These are phyloP conservation scores for Caenorhabditis angaria DNA, from an alignment of 2,888 invertebrate genomes.

Conservation along the genomic window DNA sequence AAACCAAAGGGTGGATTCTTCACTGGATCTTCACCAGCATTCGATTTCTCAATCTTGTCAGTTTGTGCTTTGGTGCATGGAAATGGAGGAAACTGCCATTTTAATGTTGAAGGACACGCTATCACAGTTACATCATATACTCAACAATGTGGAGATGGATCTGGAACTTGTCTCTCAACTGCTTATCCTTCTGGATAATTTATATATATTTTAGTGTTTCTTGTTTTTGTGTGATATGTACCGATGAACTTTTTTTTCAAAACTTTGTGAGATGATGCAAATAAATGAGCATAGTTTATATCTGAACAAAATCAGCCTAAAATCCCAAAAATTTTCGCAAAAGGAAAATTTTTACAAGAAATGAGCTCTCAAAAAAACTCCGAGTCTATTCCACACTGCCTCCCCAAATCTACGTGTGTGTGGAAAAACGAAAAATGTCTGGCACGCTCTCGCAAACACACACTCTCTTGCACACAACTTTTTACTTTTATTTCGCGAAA, in stretches of 20 bases:
- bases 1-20: constrained; percentile 70
- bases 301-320: no score
- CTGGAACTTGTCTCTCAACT: constrained; percentile 58
- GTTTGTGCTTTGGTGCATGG: constrained; percentile 65
- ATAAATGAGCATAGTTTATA: no score
- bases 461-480: no score
- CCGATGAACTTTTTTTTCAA: neutral
- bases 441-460: no score
- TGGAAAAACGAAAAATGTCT: no score
- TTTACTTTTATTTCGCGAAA: no score
- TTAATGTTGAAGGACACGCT: constrained; percentile 52
- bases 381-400: no score
- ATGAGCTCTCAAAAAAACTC: no score
- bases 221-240: neutral
- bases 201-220: neutral
- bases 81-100: constrained; percentile 62
- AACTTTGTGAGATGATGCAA: no score
- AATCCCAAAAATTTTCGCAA: no score
- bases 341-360: no score
- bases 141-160: constrained; percentile 60
- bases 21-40: constrained; percentile 69
- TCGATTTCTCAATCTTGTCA: constrained; percentile 69
- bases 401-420: no score
- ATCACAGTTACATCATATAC: constrained; percentile 64
- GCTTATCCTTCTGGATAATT: constrained; percentile 52